A percentile compares a stretch with the other conserved stretches of the same genome.
Conservation (phyloP, 1,140 invertebrate species). For the Heterodera schachtii region DNA sequence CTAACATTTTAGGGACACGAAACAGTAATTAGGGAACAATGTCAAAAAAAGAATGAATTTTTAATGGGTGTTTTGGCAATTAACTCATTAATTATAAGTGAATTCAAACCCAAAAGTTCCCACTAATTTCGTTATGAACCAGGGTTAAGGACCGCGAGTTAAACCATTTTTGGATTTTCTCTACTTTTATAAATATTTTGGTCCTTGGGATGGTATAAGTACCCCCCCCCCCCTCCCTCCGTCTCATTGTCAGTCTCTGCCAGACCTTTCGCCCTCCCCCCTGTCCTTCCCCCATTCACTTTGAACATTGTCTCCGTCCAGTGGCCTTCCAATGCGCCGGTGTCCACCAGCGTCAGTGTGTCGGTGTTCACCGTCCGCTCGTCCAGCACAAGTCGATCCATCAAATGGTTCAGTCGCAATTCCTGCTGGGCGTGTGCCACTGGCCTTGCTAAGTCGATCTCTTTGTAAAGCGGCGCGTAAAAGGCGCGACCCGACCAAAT, state of each 20-base stretch:
- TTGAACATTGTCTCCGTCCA: neutral
- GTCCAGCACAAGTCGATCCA: neutral
- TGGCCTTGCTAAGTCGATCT: neutral
- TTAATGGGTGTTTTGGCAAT: neutral
- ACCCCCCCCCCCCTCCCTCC: too few relatives aligned
- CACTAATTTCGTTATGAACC: too few relatives aligned
- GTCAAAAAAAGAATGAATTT: neutral
- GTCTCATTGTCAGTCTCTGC: too few relatives aligned
- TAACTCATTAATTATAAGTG: too few relatives aligned
- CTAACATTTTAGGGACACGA: neutral
- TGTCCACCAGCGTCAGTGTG: neutral
- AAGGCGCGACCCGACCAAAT: neutral
- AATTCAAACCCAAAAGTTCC: too few relatives aligned
- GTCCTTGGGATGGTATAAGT: too few relatives aligned
- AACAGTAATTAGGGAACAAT: too few relatives aligned
- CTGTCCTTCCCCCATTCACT: too few relatives aligned
- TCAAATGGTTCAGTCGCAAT: neutral
- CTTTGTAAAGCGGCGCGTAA: neutral
- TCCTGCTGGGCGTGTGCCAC: neutral
- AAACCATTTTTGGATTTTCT: too few relatives aligned
- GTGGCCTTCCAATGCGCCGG: neutral
- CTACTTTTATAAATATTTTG: too few relatives aligned
- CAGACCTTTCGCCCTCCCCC: too few relatives aligned
- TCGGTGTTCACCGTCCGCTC: neutral
- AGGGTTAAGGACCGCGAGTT: too few relatives aligned